Evolutionary conservation across 2,888 invertebrate species (phyloP).

Genomic region (Lamellibrachia satsuma): DNA sequence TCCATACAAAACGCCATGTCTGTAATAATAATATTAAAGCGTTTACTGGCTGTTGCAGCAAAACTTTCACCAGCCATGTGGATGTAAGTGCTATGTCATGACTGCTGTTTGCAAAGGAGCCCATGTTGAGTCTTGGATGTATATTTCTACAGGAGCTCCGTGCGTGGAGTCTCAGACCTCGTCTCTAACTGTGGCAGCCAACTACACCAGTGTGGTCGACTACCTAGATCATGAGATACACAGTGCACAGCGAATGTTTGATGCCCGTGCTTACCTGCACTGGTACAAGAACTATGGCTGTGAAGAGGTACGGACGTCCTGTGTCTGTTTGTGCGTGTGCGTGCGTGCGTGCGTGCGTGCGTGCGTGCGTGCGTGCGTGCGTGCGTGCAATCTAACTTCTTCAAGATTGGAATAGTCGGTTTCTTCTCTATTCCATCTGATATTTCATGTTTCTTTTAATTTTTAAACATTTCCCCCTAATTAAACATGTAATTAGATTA

Average conservation of each 20-base stretch:
- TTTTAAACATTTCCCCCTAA: not conserved
- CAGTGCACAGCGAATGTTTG: conserved; percentile 54
- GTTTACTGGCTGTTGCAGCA: no score
- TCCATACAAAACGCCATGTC: no score
- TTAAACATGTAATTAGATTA: not conserved
- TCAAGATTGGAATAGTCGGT: no score
- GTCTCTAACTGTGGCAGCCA: conserved; percentile 56
- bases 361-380: not conserved
- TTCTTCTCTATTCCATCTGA: no score
- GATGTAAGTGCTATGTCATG: not conserved
- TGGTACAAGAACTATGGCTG: conserved; percentile 59
- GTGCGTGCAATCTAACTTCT: not conserved
- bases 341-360: no score
- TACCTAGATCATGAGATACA: conserved; percentile 48
- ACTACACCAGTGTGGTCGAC: conserved; percentile 52
- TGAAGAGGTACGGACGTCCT: conserved; percentile 26
- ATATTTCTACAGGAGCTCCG: not conserved
- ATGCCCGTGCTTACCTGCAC: conserved; percentile 59
- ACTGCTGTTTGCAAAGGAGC: not conserved
- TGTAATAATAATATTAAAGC: no score
- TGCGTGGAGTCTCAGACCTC: conserved; percentile 21
- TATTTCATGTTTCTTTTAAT: no score
- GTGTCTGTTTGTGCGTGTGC: not conserved
- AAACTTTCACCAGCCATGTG: not conserved
- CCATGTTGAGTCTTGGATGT: not conserved